These are phyloP conservation scores for Pterobdella sp. DNA, from an alignment of 2,888 invertebrate genomes.

Conservation along the genomic window DNA sequence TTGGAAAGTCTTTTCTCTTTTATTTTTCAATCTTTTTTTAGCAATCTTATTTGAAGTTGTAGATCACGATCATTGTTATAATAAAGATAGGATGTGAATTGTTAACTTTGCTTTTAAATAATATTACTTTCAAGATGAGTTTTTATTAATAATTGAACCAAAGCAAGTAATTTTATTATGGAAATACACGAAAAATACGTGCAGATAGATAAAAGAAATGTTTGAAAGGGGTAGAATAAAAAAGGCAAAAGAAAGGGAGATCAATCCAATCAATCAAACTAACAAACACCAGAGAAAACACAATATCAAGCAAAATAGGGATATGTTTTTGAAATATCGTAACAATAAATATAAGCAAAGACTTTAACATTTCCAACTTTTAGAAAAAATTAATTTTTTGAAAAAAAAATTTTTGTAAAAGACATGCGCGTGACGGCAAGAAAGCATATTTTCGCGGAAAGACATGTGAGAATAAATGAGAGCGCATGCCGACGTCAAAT, in stretches of 20 bases:
- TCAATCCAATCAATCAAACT: constrained; percentile 9
- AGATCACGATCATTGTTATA: no score
- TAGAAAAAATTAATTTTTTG: neutral
- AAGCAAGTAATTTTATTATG: neutral
- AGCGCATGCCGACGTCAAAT: constrained; percentile 14
- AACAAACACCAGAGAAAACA: constrained; percentile 10
- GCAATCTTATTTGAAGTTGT: no score
- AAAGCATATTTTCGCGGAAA: neutral
- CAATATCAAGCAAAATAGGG: neutral
- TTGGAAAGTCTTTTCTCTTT: no score
- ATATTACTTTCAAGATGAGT: no score
- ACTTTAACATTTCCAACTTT: neutral
- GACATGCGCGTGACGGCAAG: neutral
- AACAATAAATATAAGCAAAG: neutral
- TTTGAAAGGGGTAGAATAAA: constrained; percentile 6
- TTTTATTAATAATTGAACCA: no score
- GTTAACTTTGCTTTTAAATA: no score
- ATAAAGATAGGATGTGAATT: no score
- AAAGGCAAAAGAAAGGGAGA: neutral
- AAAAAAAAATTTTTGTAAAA: neutral
- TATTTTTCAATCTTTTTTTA: no score
- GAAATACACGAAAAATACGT: constrained; percentile 7
- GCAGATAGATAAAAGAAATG: constrained; percentile 12
- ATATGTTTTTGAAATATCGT: neutral
- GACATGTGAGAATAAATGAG: constrained; percentile 11